Base-by-base conservation (phyloP, 2,797 vertebrate species). In the Lacerta viridis region DNA sequence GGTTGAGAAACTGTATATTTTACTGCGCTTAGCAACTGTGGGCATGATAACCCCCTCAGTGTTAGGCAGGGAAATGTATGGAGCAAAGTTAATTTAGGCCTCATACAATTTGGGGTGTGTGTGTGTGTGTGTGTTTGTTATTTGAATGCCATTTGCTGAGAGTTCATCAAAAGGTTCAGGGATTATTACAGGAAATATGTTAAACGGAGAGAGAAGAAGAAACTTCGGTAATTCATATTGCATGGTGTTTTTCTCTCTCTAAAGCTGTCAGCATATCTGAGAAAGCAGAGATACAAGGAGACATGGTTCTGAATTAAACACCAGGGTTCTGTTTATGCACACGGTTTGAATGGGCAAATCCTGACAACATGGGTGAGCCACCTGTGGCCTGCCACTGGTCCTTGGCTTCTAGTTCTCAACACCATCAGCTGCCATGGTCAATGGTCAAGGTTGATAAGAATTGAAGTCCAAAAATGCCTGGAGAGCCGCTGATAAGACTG, bases 31-130 rank as follows among this genome's bases (percentile, higher is more conserved):
- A 39, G 81, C 33, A 88, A 83, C 87, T 74, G 50, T 64, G 50
- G 33, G 50, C 27, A 87, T 61, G 90, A 87, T 87, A 89, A 72
- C 66, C 13, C 55, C 1, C 80, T 87, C 79, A 59, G 5, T 0
- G 90, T 93, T 92, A 84, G 85, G 25, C 55, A 36, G 0, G 78
- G 75, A 92, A 85, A 74, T 66, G 55, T 46, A 46, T 85, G n/a
- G 69, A 46, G 75, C 20, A 17, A 43, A 59, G 15, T 81, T 43
- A 13, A 41, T 85, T 66, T 59, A 36, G 55, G 71, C 59, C 61
- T 89, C 33, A 71, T 36, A 68, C 55, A 61, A 50, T 7, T 1
- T 17, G 39, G 10, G 25, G 8, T 41, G 41, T 41, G 50, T 13
- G 11, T 50, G 46, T 50, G 46, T 46, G 50, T 55, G 50, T 55